Evolutionary conservation across 2,797 vertebrate genomes (phyloP).

Genomic region (Octomys mimax): DNA sequence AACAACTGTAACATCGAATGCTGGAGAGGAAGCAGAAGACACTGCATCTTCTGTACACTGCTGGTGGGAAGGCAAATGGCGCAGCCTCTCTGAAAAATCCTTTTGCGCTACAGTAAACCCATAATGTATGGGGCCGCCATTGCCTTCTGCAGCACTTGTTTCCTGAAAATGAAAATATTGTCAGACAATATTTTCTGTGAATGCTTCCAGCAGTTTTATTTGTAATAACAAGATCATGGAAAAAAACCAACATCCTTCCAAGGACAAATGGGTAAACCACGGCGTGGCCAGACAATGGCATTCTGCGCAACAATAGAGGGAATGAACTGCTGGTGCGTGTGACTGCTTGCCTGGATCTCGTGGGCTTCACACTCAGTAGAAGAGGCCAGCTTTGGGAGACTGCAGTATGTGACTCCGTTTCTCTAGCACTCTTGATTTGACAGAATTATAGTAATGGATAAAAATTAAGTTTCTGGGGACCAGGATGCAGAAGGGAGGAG

Average conservation of each 20-base stretch:
- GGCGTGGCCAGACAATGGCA: too few species aligned
- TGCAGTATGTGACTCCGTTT: background rate
- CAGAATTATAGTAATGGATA: background rate
- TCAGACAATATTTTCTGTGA: background rate
- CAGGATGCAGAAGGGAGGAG: too few species aligned
- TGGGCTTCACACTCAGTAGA: background rate
- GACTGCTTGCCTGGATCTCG: too few species aligned
- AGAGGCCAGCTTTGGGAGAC: background rate
- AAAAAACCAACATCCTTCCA: background rate
- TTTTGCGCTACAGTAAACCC: background rate
- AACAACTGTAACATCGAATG: background rate
- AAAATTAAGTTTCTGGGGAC: background rate
- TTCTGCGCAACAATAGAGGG: background rate
- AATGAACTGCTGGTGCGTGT: background rate
- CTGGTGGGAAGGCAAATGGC: background rate
- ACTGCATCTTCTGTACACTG: background rate
- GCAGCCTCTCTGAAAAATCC: background rate
- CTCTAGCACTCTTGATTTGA: background rate
- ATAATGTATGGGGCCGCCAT: background rate
- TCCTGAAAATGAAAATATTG: background rate
- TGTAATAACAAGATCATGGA: background rate
- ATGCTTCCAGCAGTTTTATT: background rate
- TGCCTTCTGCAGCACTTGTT: background rate
- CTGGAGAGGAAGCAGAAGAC: background rate
- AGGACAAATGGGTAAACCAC: background rate